A percentile compares a stretch with the other conserved stretches of the same genome.
phyloP scores from a whole-genome alignment of 1,140 invertebrate species.

The Acyrthosiphon pisum region DNA sequence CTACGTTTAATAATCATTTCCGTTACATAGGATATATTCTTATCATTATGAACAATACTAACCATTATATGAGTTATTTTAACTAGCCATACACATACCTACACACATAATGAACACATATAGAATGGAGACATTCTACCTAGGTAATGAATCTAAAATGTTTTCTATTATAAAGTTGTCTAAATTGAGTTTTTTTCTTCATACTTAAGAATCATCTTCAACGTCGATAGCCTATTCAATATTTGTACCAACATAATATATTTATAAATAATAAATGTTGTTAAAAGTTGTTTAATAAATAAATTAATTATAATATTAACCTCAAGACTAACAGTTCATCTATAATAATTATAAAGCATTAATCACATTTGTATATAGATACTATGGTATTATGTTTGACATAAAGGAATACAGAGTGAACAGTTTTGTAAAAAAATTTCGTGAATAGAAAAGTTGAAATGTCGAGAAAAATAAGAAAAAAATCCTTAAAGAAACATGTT shows the following conservation, averaged over 20 bases:
- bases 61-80: slow-evolving; percentile 1
- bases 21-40: neutral
- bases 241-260: neutral
- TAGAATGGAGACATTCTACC: neutral
- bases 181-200: no score
- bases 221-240: no score
- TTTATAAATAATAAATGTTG: neutral
- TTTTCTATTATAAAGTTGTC: no score
- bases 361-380: neutral
- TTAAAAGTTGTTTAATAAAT: no score
- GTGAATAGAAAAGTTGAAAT: neutral
- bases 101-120: neutral
- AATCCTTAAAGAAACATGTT: neutral
- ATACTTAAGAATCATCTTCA: no score
- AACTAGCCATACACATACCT: neutral
- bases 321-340: neutral
- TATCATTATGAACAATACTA: slow-evolving; percentile 20
- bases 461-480: neutral
- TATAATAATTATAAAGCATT: neutral
- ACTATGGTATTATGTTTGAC: neutral
- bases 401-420: neutral
- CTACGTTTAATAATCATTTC: slow-evolving; percentile 29
- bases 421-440: neutral
- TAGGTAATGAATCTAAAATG: neutral
- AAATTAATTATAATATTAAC: no score